phyloP scores from a whole-genome alignment of 2,888 invertebrate species.

The Leptinotarsa rubiginosa region DNA sequence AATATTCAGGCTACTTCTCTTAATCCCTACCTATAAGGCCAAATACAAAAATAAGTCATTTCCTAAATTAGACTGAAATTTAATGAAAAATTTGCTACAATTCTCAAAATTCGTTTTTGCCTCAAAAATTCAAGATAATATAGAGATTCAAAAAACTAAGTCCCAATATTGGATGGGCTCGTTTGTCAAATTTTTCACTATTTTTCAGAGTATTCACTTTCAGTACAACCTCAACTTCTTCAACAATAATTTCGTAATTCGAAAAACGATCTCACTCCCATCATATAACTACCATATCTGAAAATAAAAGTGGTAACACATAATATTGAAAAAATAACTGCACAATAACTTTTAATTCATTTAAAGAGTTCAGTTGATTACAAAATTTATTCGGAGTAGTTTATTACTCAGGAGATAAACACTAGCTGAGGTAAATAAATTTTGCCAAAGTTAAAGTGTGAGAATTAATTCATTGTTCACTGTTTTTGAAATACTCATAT shows the following conservation, averaged over 20 bases:
- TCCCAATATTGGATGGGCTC: not conserved
- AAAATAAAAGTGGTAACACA: slow-evolving; percentile 12
- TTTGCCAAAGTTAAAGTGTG: not conserved
- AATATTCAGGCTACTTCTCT: slow-evolving; percentile 37
- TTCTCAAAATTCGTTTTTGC: not conserved
- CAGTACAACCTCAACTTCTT: slow-evolving; percentile 14
- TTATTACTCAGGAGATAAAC: not conserved
- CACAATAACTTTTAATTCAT: slow-evolving; percentile 5
- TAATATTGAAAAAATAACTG: slow-evolving; percentile 1
- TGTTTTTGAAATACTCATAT: too few species aligned
- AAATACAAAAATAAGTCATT: slow-evolving; percentile 49
- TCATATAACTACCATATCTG: slow-evolving; percentile 1
- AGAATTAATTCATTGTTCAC: too few species aligned
- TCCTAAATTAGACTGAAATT: slow-evolving; percentile 33
- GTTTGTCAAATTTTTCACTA: slow-evolving; percentile 1
- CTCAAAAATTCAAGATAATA: not conserved
- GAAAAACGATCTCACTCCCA: slow-evolving; percentile 13
- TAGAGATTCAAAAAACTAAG: not conserved
- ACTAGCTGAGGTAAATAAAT: not conserved
- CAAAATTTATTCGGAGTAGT: not conserved
- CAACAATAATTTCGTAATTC: not conserved
- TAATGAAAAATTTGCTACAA: slow-evolving; percentile 23
- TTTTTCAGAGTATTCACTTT: slow-evolving; percentile 10
- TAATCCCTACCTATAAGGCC: slow-evolving; percentile 42
- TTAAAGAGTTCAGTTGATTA: not conserved